These are phyloP conservation scores for Porites cylindrica DNA, from an alignment of 92 coral and sea anemone species.

Conservation along the genomic window DNA sequence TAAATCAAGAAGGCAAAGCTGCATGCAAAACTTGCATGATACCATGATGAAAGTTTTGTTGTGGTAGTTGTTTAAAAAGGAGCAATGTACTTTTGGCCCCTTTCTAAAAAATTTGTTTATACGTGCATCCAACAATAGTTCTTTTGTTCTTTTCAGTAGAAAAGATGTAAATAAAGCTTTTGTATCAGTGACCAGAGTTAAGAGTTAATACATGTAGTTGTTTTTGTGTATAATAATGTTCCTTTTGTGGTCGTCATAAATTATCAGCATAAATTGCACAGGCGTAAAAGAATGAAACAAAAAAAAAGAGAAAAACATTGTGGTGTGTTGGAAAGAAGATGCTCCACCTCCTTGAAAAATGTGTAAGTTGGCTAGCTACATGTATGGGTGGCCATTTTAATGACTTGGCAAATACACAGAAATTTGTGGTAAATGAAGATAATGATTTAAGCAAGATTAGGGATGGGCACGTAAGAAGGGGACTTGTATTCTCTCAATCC, in stretches of 20 bases:
- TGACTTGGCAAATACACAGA: too few species aligned
- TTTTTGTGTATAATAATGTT: not conserved
- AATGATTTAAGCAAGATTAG: too few species aligned
- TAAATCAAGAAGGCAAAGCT: not conserved
- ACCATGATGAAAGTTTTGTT: not conserved
- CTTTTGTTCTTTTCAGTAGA: too few species aligned
- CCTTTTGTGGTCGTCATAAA: not conserved
- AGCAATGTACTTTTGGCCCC: not conserved
- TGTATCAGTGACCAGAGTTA: not conserved
- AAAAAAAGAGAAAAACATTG: too few species aligned
- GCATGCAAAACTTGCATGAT: not conserved
- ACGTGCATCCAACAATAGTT: not conserved
- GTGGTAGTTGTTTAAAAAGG: not conserved
- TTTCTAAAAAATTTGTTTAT: not conserved
- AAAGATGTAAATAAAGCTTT: constrained; percentile 38
- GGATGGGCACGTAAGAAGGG: too few species aligned
- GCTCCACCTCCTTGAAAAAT: too few species aligned
- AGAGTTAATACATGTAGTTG: too few species aligned
- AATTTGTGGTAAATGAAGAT: too few species aligned
- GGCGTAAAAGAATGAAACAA: not conserved
- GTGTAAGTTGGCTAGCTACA: too few species aligned
- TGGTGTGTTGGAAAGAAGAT: too few species aligned
- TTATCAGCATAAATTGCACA: not conserved
- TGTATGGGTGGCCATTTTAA: too few species aligned
- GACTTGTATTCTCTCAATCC: too few species aligned